These are phyloP conservation scores for Pangasianodon gigas DNA, from an alignment of 2,113 vertebrate species.

Conservation along the genomic window DNA sequence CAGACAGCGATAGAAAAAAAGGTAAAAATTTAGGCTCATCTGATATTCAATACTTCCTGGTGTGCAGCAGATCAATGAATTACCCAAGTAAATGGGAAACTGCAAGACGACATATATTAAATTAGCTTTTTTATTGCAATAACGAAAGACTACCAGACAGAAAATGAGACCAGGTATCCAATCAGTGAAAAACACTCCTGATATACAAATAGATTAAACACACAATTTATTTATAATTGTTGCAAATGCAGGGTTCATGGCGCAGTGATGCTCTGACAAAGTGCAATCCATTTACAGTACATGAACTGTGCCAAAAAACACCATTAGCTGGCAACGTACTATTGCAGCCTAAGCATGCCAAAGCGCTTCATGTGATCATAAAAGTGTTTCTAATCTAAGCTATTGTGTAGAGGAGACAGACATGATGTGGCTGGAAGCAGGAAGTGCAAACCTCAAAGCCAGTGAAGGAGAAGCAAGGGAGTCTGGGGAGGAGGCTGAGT, in stretches of 20 bases:
- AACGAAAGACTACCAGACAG: slow-evolving; percentile 25
- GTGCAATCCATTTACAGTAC: slow-evolving; percentile 16
- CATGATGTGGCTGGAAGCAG: not conserved
- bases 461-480: slow-evolving; percentile 56
- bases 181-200: slow-evolving; percentile 60
- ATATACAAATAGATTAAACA: slow-evolving; percentile 50
- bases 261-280: not conserved
- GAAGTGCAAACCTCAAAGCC: slow-evolving; percentile 64
- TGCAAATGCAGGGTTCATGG: not conserved
- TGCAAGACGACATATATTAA: slow-evolving; percentile 61
- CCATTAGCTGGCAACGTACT: slow-evolving; percentile 18
- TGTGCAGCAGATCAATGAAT: slow-evolving; percentile 61
- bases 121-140: slow-evolving; percentile 62
- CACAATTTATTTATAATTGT: slow-evolving; percentile 1
- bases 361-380: slow-evolving; percentile 35
- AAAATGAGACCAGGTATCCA: slow-evolving; percentile 55
- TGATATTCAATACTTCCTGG: slow-evolving; percentile 62
- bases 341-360: not conserved
- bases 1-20: not conserved
- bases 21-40: slow-evolving; percentile 53
- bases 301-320: slow-evolving; percentile 7
- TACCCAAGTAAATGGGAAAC: slow-evolving; percentile 63
- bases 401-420: not conserved
- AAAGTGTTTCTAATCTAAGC: slow-evolving; percentile 10
- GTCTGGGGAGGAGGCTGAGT: slow-evolving; percentile 61